A percentile compares a stretch with the other conserved stretches of the same genome.
Evolutionary conservation across 2,113 vertebrate genomes (phyloP).

Genomic region (Piaya cayana): DNA sequence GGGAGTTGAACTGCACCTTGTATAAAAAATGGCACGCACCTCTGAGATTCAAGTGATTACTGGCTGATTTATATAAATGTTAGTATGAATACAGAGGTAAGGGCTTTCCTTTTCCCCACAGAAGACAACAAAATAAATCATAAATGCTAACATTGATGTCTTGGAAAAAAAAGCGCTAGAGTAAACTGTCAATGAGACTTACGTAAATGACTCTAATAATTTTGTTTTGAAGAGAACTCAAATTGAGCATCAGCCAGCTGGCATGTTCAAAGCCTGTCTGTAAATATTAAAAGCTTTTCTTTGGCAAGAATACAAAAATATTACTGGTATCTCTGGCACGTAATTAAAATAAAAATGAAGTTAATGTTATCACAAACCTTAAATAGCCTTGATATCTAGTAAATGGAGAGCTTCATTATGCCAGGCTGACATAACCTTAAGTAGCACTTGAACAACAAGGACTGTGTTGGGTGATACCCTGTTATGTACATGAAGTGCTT

Average conservation of each 20-base stretch:
- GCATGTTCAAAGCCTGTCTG: slow-evolving; percentile 5
- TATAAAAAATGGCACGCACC: background rate
- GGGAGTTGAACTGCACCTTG: background rate
- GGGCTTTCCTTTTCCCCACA: background rate
- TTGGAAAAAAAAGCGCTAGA: slow-evolving; percentile 48
- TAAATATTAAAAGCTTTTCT: slow-evolving; percentile 58
- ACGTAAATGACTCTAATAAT: slow-evolving; percentile 31
- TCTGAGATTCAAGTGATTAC: background rate
- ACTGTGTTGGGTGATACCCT: background rate
- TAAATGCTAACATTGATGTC: slow-evolving; percentile 27
- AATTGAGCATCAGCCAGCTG: slow-evolving; percentile 46
- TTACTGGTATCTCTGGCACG: slow-evolving; percentile 32
- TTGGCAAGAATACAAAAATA: slow-evolving; percentile 51
- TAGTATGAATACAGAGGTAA: slow-evolving; percentile 11
- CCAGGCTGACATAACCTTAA: slow-evolving; percentile 7
- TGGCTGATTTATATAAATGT: slow-evolving; percentile 23
- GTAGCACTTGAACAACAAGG: background rate
- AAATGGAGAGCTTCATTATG: slow-evolving; percentile 13
- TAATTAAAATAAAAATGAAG: slow-evolving; percentile 48
- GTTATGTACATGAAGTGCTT: background rate
- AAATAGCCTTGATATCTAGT: slow-evolving; percentile 23
- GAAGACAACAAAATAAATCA: slow-evolving; percentile 28
- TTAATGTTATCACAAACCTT: slow-evolving; percentile 35
- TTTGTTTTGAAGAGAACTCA: slow-evolving; percentile 39
- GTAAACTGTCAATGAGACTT: slow-evolving; percentile 52